Evolutionary conservation across 2,113 vertebrate genomes (phyloP), one percentile per base, ranked within the genome.

Genomic region (Ellobius talpinus): DNA sequence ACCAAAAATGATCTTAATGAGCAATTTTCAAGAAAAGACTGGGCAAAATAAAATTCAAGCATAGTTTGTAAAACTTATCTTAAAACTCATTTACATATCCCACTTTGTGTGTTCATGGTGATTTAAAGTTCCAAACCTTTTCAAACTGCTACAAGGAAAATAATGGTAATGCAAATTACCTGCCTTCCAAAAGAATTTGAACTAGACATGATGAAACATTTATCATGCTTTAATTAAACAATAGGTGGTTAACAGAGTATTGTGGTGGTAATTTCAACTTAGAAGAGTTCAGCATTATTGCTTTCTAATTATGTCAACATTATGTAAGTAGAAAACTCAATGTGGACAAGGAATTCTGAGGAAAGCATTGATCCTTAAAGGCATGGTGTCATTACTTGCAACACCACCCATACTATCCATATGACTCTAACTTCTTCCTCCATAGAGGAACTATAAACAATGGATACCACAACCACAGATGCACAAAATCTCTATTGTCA

Each of bases 171-270:
- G 12, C 87, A 96, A 96, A 96, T 92, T 93, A 90, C 17, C 52
- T 96, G 29, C 19, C 29, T 84, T 97, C 42, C 36, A 65, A 93
- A 77, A 87, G 24, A 21, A 79, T 95, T 96, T 93, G 95, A 92
- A 93, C 87, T 95, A 87, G 68, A 90, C 94, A 94, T 87, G 45
- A 84, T 90, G 68, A 90, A 79, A 89, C 39, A 74, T 93, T 92
- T 95, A 79, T 63, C 93, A 84, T 96, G 39, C 66, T 96, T 96
- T 95, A 95, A 94, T 97, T 95, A 96, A 93, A 94, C 31, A 96
- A 82, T 77, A 84, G 24, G 66, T 92, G 68, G 89, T 94, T 96
- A 96, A 4, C 52, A 82, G 33, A 66, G 39, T 19, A 10, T 21
- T 93, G 68, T 55, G 39, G 36, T 92, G 8, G 45, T 77, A 90